Evolutionary conservation across 2,113 vertebrate genomes (phyloP).

Genomic region (Alligator sinensis): DNA sequence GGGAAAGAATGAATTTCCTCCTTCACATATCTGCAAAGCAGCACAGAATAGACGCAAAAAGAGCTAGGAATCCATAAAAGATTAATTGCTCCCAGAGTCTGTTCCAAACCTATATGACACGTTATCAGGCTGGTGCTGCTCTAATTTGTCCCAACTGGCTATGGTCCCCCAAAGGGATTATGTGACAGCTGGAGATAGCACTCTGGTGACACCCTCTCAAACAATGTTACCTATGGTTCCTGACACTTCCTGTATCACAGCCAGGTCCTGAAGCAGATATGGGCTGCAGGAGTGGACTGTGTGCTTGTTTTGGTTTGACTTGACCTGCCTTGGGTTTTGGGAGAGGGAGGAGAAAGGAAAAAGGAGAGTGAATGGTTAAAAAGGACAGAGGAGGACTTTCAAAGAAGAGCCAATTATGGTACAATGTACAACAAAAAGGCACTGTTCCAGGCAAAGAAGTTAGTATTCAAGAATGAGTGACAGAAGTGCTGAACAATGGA

Average conservation of each 20-base stretch:
- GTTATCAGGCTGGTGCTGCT: not conserved
- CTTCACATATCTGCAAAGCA: not conserved
- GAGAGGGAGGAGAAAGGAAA: too few species aligned
- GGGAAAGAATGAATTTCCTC: not conserved
- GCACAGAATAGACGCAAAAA: not conserved
- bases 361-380: too few species aligned
- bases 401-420: too few species aligned
- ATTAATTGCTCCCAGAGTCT: not conserved
- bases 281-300: too few species aligned
- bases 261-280: too few species aligned
- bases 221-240: not conserved
- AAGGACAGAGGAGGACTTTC: too few species aligned
- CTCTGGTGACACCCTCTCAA: not conserved
- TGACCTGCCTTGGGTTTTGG: too few species aligned
- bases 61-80: not conserved
- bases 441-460: too few species aligned
- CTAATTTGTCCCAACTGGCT: not conserved
- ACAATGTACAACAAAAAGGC: too few species aligned
- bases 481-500: too few species aligned
- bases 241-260: not conserved
- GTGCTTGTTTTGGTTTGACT: too few species aligned
- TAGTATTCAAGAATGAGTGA: too few species aligned
- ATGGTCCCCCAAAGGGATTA: not conserved
- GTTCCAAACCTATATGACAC: not conserved
- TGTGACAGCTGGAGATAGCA: not conserved